These are phyloP conservation scores for Drosophila bipectinata DNA, from an alignment of 1,140 invertebrate species.

Conservation along the genomic window DNA sequence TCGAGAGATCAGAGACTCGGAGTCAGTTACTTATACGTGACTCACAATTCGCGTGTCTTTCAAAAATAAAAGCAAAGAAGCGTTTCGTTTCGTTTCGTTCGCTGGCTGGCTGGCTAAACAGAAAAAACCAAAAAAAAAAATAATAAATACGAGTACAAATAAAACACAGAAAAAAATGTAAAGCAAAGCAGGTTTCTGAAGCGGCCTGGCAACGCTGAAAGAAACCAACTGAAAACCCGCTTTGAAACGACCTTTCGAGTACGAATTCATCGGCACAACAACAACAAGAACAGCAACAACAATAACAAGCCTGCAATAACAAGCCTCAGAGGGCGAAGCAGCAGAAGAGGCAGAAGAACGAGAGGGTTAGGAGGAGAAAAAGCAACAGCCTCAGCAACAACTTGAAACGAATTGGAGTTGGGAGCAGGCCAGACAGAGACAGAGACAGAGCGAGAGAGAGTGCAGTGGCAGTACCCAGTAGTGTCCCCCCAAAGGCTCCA, in stretches of 20 bases:
- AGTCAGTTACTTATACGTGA: conserved; percentile 79
- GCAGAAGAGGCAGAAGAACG: conserved; percentile 9
- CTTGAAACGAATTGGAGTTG: conserved; percentile 55
- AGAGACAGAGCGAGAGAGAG: too few species aligned
- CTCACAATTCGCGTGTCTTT: conserved; percentile 81
- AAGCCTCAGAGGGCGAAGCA: conserved; percentile 18
- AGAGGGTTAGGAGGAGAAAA: conserved; percentile 20
- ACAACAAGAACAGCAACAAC: conserved; percentile 60
- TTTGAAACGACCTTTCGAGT: conserved; percentile 84
- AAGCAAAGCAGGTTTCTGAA: conserved; percentile 79
- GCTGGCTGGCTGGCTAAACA: conserved; percentile 22
- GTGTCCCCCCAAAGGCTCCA: too few species aligned
- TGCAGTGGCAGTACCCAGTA: conserved; percentile 18
- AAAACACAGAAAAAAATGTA: conserved; percentile 71
- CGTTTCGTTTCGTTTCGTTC: conserved; percentile 56
- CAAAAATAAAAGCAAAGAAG: conserved; percentile 78
- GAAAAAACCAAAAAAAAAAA: conserved; percentile 4
- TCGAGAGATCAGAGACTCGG: conserved; percentile 38
- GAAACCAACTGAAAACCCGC: conserved; percentile 61
- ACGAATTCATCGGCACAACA: conserved; percentile 80
- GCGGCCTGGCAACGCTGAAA: conserved; percentile 74
- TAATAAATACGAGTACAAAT: conserved; percentile 42
- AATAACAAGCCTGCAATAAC: conserved; percentile 39
- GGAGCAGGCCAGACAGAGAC: not conserved
- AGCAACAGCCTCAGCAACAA: conserved; percentile 73